Base-by-base conservation (phyloP, 2,888 invertebrate species). In the Apantesis nais region DNA sequence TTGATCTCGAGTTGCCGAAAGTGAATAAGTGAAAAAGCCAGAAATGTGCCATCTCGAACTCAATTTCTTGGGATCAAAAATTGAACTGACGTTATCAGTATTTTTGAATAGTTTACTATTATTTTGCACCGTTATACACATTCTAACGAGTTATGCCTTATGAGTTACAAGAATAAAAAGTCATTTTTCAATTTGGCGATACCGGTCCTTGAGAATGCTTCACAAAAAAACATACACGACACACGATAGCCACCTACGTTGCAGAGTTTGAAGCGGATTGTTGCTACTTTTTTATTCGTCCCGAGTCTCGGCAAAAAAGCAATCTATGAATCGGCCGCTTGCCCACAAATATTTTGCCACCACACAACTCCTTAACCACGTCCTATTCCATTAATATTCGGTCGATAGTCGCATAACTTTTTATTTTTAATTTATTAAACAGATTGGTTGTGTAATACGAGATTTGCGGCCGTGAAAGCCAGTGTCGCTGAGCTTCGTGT, bases 401-500 rank as follows among this genome's bases (percentile, higher is more conserved):
- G 88, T 85, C 78, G 78, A 83, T 82, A 82, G 77, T 92, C 74
- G 86, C 75, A 73, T 70, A 79, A 68, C 79, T 78, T 82, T 63
- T 19, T 71, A 75, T 72, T 78, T 70, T 52, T 72, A 76, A 78
- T 76, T 76, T 75, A 73, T 75, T 78, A 74, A 80, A 79, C 72
- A 77, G 74, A 70, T 81, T 74, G 75, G 84, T 81, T 84, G 84
- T 87, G 94, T 93, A 94, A 95, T 89, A 88, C 85, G 92, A 95
- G 92, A 93, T 90, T 89, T 89, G 92, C 88, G 92, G 90, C 91
- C 88, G 88, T 90, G 92, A 93, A 95, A 93, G 89, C 88, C 91
- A 93, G 90, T 93, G 94, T 94, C 93, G 92, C 91, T 94, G 93
- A 91, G 94, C 94, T 94, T 95, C 90, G 90, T 90, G 92, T 94